Evolutionary conservation across 1,140 invertebrate species (phyloP).

Genomic region (Lasioglossum baleicum): DNA sequence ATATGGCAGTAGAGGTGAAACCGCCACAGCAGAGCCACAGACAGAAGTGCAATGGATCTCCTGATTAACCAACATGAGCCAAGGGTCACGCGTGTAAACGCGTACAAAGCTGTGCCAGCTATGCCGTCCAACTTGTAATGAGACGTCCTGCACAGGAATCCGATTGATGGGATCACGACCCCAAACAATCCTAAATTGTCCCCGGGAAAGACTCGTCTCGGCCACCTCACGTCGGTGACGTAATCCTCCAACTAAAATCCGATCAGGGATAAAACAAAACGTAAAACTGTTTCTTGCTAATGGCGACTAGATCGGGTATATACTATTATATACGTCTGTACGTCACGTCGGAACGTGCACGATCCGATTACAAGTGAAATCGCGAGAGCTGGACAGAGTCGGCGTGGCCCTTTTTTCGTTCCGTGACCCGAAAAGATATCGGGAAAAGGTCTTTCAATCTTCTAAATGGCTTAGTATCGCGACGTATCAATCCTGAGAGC

Average conservation of each 20-base stretch:
- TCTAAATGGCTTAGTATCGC: slow-evolving; percentile 18
- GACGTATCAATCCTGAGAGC: slow-evolving; percentile 1
- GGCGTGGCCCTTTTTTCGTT: not conserved
- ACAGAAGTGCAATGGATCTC: slow-evolving; percentile 6
- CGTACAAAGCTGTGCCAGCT: slow-evolving; percentile 23
- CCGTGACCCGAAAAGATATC: not conserved
- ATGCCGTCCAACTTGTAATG: slow-evolving; percentile 19
- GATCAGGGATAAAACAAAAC: not conserved
- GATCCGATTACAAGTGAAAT: not conserved
- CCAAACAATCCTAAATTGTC: not conserved
- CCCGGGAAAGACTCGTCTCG: not conserved
- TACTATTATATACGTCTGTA: too few species aligned
- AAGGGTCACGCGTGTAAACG: slow-evolving; percentile 31
- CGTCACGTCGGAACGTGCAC: not conserved
- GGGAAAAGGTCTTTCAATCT: slow-evolving; percentile 11
- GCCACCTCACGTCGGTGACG: not conserved
- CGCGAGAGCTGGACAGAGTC: not conserved
- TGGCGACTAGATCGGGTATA: too few species aligned
- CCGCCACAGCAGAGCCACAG: not conserved
- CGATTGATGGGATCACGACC: slow-evolving; percentile 32
- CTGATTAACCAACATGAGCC: slow-evolving; percentile 32
- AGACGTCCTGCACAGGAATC: slow-evolving; percentile 33
- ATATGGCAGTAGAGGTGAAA: too few species aligned
- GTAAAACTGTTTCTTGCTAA: not conserved
- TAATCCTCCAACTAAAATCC: not conserved